Evolutionary conservation across 2,888 invertebrate genomes (phyloP).

Genomic region (Lumbricus terrestris): DNA sequence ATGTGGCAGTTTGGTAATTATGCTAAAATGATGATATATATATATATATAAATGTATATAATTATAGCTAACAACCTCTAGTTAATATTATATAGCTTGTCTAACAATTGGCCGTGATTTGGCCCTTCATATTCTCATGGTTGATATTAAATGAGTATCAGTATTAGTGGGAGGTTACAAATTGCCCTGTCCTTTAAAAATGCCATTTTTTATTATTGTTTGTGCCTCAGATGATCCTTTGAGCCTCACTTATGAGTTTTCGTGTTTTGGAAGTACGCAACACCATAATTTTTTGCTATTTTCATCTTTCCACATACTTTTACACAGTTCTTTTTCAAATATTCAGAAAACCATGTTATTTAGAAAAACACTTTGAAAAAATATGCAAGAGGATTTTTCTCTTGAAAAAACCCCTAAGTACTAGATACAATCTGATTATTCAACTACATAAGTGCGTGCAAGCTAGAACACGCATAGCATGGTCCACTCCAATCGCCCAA

Average conservation of each 20-base stretch:
- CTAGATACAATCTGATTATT: not conserved
- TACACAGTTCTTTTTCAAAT: not conserved
- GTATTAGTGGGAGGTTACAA: not conserved
- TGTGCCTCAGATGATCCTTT: not conserved
- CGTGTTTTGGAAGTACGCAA: not conserved
- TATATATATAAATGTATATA: not conserved
- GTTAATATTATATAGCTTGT: not conserved
- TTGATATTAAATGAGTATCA: not conserved
- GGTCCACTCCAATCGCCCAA: too few relatives aligned
- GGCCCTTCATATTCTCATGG: not conserved
- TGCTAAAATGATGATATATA: not conserved
- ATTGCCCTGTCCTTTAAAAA: not conserved
- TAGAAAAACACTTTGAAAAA: not conserved
- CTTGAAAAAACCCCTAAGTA: not conserved
- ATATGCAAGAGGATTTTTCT: not conserved
- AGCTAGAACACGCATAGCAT: not conserved
- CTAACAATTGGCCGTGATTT: not conserved
- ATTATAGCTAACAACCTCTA: not conserved
- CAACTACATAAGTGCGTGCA: not conserved
- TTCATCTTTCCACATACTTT: not conserved
- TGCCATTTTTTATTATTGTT: not conserved
- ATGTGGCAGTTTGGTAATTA: not conserved
- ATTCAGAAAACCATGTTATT: not conserved
- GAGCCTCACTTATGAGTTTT: not conserved
- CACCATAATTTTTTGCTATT: not conserved